These are phyloP conservation scores for Limnodromus scolopaceus DNA, from an alignment of 2,797 vertebrate genomes.

Conservation along the genomic window DNA sequence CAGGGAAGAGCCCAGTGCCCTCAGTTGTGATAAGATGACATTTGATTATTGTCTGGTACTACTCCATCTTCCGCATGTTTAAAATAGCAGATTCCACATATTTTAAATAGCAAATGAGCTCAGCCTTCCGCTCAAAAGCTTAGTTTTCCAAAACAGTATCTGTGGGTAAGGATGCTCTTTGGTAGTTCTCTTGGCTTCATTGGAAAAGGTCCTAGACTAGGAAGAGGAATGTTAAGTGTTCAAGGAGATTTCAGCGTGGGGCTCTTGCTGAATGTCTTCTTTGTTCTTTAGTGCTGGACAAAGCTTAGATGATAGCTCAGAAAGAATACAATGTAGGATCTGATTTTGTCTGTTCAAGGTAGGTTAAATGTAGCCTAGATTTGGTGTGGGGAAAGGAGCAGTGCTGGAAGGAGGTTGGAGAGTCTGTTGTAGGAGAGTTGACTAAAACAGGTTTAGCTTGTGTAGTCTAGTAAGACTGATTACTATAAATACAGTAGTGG, in stretches of 20 bases:
- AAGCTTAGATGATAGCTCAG: neutral
- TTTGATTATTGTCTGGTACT: neutral
- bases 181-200: neutral
- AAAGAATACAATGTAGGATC: neutral
- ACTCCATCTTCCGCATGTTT: neutral
- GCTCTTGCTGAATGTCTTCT: neutral
- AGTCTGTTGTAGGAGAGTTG: neutral
- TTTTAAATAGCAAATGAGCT: neutral
- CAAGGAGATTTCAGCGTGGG: neutral
- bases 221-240: neutral
- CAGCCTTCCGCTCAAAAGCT: neutral
- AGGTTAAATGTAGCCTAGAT: neutral
- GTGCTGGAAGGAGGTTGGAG: neutral
- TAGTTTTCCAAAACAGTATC: neutral
- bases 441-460: neutral
- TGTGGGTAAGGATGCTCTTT: rapidly evolving
- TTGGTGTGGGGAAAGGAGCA: neutral
- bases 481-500: neutral
- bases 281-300: neutral
- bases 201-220: neutral
- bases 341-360: neutral
- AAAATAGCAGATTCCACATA: neutral
- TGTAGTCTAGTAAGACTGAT: neutral
- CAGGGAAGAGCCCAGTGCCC: neutral
- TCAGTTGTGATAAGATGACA: neutral